Percentiles rank a stretch among this genome's conserved stretches.
Conservation (phyloP, 2,888 invertebrate genomes). For the Eurois occulta region DNA sequence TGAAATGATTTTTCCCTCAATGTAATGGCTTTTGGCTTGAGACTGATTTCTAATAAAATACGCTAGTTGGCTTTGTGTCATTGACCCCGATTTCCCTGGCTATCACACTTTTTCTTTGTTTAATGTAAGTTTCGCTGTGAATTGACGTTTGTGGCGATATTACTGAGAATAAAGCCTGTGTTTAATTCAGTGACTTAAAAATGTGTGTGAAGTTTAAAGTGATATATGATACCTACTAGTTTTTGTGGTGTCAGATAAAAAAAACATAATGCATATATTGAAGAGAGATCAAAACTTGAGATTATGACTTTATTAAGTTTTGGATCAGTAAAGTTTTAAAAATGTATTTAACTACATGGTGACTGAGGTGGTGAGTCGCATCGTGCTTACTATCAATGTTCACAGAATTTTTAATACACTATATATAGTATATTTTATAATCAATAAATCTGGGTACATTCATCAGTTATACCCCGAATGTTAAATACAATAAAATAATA, state of each 20-base stretch:
- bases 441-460: background rate
- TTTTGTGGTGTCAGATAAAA: background rate
- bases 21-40: constrained; percentile 40
- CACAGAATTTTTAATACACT: background rate
- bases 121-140: constrained; percentile 37
- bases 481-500: background rate
- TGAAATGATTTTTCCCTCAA: constrained; percentile 29
- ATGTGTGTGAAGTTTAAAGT: constrained; percentile 4
- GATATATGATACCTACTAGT: background rate
- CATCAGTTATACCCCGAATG: background rate
- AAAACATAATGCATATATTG: background rate
- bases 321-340: background rate
- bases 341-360: background rate
- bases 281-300: background rate
- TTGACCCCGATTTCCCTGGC: constrained; percentile 38
- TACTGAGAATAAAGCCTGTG: background rate
- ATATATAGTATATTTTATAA: background rate
- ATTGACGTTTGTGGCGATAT: constrained; percentile 31
- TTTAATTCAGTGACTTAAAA: constrained; percentile 4
- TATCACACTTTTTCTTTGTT: constrained; percentile 29
- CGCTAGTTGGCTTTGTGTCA: constrained; percentile 34
- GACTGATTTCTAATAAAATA: constrained; percentile 57
- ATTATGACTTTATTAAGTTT: background rate
- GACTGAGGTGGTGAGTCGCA: background rate
- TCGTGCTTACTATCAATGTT: background rate